Conservation (phyloP, 1,140 invertebrate species). For the Drosophila ercepeae region DNA sequence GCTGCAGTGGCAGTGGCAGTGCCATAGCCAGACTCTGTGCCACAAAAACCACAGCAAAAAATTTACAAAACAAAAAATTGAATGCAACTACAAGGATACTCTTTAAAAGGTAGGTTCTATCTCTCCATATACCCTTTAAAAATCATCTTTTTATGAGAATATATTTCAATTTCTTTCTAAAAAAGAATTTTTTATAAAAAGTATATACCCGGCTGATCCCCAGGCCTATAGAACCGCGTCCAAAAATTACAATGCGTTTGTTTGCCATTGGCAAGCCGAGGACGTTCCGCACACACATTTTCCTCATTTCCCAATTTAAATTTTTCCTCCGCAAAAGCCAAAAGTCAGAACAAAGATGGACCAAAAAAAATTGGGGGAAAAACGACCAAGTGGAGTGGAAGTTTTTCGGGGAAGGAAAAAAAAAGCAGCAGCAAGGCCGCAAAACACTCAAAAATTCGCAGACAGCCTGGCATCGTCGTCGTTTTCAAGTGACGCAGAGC, state of each 20-base stretch:
- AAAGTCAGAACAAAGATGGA: slow-evolving; percentile 39
- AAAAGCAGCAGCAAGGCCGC: neutral
- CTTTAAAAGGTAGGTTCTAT: neutral
- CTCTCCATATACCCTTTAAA: too few species aligned
- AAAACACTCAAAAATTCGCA: slow-evolving; percentile 9
- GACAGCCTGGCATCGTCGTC: slow-evolving; percentile 46
- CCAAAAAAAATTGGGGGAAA: slow-evolving; percentile 1
- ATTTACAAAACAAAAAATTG: neutral
- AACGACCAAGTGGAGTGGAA: slow-evolving; percentile 1
- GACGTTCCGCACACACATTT: neutral
- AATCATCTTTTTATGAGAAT: too few species aligned
- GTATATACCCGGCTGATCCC: neutral
- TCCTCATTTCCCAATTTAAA: slow-evolving; percentile 3
- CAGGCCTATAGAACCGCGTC: neutral
- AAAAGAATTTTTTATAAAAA: neutral
- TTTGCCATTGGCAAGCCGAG: slow-evolving; percentile 47
- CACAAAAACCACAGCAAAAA: slow-evolving; percentile 9
- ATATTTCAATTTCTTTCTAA: neutral
- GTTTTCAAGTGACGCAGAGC: slow-evolving; percentile 38
- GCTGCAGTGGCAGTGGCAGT: slow-evolving; percentile 1
- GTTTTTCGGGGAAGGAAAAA: slow-evolving; percentile 4
- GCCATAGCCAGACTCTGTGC: neutral
- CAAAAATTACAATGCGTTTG: slow-evolving; percentile 76
- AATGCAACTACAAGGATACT: neutral
- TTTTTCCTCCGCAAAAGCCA: slow-evolving; percentile 15